Evolutionary conservation across 2,888 invertebrate genomes (phyloP).

Genomic region (Agrochola lota): DNA sequence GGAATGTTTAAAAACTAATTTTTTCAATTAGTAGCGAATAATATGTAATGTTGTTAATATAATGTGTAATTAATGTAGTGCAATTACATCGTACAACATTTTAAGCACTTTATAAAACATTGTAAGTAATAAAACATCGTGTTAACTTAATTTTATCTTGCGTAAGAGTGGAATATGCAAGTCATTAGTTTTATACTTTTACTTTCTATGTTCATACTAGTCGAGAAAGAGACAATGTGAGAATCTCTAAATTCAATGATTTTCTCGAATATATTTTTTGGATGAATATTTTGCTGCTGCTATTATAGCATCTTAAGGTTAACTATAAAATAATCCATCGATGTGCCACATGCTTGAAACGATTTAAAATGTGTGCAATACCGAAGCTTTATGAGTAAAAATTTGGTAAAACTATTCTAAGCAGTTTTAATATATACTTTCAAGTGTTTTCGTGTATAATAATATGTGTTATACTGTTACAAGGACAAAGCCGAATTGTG

Average conservation of each 20-base stretch:
- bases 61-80: conserved; percentile 3
- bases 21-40: background rate
- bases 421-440: conserved; percentile 38
- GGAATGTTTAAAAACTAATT: background rate
- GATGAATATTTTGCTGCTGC: background rate
- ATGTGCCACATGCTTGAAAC: conserved; percentile 17
- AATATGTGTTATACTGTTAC: conserved; percentile 60
- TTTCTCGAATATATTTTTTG: background rate
- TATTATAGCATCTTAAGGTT: background rate
- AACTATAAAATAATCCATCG: background rate
- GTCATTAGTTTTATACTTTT: conserved; percentile 48
- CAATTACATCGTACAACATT: conserved; percentile 19
- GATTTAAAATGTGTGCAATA: conserved; percentile 16
- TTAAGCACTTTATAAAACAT: conserved; percentile 31
- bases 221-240: conserved; percentile 26
- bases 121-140: conserved; percentile 38
- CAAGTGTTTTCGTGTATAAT: conserved; percentile 43
- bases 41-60: background rate
- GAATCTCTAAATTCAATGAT: conserved; percentile 33
- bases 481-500: conserved; percentile 55
- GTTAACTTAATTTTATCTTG: conserved; percentile 48
- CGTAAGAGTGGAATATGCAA: conserved; percentile 53
- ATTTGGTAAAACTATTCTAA: conserved; percentile 33
- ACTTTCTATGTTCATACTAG: conserved; percentile 55
- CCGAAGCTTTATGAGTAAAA: conserved; percentile 9